A percentile compares a stretch with the other conserved stretches of the same genome.
These are phyloP conservation scores for Hedychridium roseum DNA, from an alignment of 2,888 invertebrate species.

Conservation along the genomic window DNA sequence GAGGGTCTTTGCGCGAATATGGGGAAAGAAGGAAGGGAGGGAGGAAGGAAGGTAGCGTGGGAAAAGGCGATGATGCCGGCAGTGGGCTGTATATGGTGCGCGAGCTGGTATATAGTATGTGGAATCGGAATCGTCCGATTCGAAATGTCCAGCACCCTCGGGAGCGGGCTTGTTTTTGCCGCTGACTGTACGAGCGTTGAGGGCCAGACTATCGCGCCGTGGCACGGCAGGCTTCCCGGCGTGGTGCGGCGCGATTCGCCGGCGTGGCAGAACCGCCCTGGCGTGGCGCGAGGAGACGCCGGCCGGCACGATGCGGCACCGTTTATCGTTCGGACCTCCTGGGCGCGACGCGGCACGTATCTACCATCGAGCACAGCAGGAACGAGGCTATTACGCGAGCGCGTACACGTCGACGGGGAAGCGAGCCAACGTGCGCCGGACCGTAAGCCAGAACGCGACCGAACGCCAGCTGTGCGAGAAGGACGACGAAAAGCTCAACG, in stretches of 20 bases:
- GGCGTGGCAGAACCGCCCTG: slow-evolving; percentile 16
- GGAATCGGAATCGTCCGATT: slow-evolving; percentile 15
- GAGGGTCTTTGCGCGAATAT: too few relatives aligned
- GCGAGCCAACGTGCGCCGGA: slow-evolving; percentile 25
- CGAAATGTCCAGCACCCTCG: slow-evolving; percentile 8
- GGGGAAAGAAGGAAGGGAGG: slow-evolving; percentile 10
- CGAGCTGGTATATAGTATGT: neutral
- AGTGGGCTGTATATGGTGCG: neutral
- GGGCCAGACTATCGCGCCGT: slow-evolving; percentile 15
- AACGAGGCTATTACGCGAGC: slow-evolving; percentile 55
- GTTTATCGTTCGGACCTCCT: slow-evolving; percentile 50
- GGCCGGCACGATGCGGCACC: slow-evolving; percentile 42
- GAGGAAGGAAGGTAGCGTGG: neutral
- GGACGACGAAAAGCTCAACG: too few relatives aligned
- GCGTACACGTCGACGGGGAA: slow-evolving; percentile 42
- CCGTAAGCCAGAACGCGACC: neutral
- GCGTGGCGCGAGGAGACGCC: slow-evolving; percentile 9
- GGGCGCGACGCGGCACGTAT: slow-evolving; percentile 44
- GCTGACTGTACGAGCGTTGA: slow-evolving; percentile 18
- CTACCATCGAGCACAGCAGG: slow-evolving; percentile 49
- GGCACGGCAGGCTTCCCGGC: slow-evolving; percentile 1
- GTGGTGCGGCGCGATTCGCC: slow-evolving; percentile 9
- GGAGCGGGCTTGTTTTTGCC: slow-evolving; percentile 25
- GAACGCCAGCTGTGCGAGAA: neutral
- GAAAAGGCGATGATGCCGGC: neutral